These are phyloP conservation scores for Myathropa florea DNA, from an alignment of 2,888 invertebrate genomes.

Conservation along the genomic window DNA sequence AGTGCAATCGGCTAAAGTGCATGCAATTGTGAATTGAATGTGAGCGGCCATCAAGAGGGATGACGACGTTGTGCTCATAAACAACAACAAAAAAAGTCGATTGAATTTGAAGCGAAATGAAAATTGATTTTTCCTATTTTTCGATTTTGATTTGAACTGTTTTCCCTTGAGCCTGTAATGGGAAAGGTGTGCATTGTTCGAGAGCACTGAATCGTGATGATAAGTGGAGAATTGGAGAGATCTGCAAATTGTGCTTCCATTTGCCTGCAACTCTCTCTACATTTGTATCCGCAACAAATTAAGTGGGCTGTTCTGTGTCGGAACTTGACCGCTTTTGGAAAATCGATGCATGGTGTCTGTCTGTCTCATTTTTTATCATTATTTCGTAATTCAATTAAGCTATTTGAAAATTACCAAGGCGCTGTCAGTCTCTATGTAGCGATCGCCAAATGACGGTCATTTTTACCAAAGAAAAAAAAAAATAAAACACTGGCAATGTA, in stretches of 20 bases:
- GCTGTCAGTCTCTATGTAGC: too few relatives aligned
- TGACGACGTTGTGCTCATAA: not conserved
- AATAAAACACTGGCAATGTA: too few relatives aligned
- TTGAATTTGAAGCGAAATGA: conserved; percentile 30
- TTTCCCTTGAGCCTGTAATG: not conserved
- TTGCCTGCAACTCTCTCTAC: too few relatives aligned
- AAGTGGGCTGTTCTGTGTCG: too few relatives aligned
- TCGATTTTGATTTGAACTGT: not conserved
- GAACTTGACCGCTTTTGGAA: not conserved
- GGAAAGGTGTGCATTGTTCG: not conserved
- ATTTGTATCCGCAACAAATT: too few relatives aligned
- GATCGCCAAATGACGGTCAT: too few relatives aligned
- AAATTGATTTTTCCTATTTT: conserved; percentile 4
- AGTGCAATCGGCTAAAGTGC: conserved; percentile 38
- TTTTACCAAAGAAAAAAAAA: too few relatives aligned
- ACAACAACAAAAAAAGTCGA: conserved; percentile 8
- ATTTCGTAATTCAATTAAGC: too few relatives aligned
- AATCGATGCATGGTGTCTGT: too few relatives aligned
- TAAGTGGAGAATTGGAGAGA: not conserved
- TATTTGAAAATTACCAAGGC: too few relatives aligned
- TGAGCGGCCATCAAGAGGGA: not conserved
- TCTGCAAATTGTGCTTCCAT: not conserved
- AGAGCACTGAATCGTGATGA: not conserved
- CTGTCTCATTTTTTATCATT: too few relatives aligned
- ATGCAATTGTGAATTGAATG: not conserved